These are phyloP conservation scores for Criorhina ranunculi DNA, from an alignment of 2,888 invertebrate species.

Conservation along the genomic window DNA sequence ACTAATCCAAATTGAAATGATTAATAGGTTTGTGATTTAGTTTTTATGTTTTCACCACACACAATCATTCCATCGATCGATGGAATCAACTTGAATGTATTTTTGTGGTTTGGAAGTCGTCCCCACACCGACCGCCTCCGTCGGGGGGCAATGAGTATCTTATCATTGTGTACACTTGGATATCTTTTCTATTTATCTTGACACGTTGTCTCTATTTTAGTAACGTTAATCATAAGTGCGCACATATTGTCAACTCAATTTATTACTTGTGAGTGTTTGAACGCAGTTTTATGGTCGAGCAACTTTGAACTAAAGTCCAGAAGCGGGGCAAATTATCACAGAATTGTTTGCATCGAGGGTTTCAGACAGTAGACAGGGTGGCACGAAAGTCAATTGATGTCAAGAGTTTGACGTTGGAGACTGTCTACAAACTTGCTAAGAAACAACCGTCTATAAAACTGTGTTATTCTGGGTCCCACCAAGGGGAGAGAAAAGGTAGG, in stretches of 20 bases:
- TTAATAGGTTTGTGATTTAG: constrained; percentile 13
- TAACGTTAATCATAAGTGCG: neutral
- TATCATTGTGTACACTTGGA: neutral
- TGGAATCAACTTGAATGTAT: neutral
- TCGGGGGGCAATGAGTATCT: neutral
- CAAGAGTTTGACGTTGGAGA: too few species aligned
- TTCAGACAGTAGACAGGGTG: neutral
- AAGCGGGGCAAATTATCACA: neutral
- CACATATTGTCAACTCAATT: neutral
- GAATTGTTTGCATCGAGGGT: too few species aligned
- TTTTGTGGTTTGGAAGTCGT: neutral
- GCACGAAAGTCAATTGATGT: too few species aligned
- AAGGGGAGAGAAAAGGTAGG: too few species aligned
- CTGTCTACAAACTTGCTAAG: too few species aligned
- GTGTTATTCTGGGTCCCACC: too few species aligned
- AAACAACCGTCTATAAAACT: too few species aligned
- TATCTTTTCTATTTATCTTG: constrained; percentile 5
- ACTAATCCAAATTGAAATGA: constrained; percentile 21
- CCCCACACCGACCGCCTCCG: too few species aligned
- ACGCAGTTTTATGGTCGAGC: neutral
- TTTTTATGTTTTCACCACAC: neutral
- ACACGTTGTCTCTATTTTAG: constrained; percentile 4
- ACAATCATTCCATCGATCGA: constrained; percentile 5
- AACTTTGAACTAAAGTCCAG: neutral
- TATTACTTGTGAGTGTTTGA: constrained; percentile 1